phyloP scores from a whole-genome alignment of 2,797 vertebrate species.

The Gephyroberyx darwinii region DNA sequence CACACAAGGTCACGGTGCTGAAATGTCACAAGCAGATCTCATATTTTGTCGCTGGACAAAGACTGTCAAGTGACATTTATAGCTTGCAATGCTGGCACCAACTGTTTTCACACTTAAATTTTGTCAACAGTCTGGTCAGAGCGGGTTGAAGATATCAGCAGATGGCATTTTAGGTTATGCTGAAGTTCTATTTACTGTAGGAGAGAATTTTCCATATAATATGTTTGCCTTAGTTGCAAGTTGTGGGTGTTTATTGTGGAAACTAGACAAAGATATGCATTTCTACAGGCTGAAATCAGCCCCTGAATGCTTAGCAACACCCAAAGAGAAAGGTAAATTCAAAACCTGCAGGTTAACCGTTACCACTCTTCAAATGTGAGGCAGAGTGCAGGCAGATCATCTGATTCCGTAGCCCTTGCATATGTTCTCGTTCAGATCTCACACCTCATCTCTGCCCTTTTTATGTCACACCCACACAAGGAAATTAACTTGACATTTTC shows the following conservation, averaged over 20 bases:
- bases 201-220: background rate
- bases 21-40: constrained; percentile 39
- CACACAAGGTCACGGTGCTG: constrained; percentile 33
- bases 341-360: constrained; percentile 40
- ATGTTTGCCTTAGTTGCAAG: background rate
- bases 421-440: constrained; percentile 50
- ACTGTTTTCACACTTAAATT: constrained; percentile 7
- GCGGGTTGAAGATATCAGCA: constrained; percentile 14
- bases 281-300: constrained; percentile 30
- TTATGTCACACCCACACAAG: constrained; percentile 27
- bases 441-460: constrained; percentile 43
- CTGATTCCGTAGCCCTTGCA: constrained; percentile 39
- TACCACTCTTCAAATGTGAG: constrained; percentile 46
- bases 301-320: constrained; percentile 50
- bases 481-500: constrained; percentile 60
- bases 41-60: constrained; percentile 43
- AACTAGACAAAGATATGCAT: constrained; percentile 27
- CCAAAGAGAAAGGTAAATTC: constrained; percentile 58
- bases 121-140: constrained; percentile 24
- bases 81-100: constrained; percentile 16
- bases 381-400: constrained; percentile 15
- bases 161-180: constrained; percentile 4
- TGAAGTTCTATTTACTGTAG: constrained; percentile 16
- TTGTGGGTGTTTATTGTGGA: constrained; percentile 19
- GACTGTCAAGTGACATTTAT: constrained; percentile 39